Base-by-base conservation (phyloP, 2,113 vertebrate genomes). In the Hystrix brachyura region DNA sequence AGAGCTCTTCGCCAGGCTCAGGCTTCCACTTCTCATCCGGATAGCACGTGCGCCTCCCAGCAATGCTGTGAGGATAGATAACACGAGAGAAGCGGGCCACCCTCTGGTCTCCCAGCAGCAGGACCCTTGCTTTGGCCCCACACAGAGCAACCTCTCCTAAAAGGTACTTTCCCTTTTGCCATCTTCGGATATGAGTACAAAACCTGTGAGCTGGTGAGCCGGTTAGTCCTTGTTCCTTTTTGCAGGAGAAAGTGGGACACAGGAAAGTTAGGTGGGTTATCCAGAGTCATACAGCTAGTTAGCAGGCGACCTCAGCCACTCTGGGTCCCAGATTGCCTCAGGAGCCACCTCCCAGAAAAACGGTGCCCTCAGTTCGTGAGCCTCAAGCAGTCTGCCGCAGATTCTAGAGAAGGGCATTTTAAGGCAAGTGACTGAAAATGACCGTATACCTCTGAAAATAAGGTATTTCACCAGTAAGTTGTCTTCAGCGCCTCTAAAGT, bases 81-180 rank as follows among this genome's bases (percentile, higher is more conserved):
- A 74, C 32, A 18, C 1, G 18, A 2, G 51, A 4, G 32, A 3
- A 23, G 25, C 1, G 3, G 25, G 19, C 19, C 46, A 23, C 21
- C 14, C 0, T 55, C 64, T 3, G 29, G 17, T 29, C 19, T 38
- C 4, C 29, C 51, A 67, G 60, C 62, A 82, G 18, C 23, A 29
- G 18, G 17, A 69, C 18, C 27, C 23, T 51, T n/a, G 1, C 71
- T 46, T 2, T 46, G 57, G 15, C 80, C 34, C 38, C 43, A 18
- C 10, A 12, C 1, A 6, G 1, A 48, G 10, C 25, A n/a, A 0
- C 59, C 17, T 1, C 0, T 53, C 67, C 57, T 79, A 57, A 57
- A 11, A 59, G 55, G 64, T 59, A 9, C 34, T 51, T 60, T 60
- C 81, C 60, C 43, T 25, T 53, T 8, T n/a, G 53, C 23, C 21